Evolutionary conservation across 2,113 vertebrate genomes (phyloP).

Genomic region (Phoxinus phoxinus): DNA sequence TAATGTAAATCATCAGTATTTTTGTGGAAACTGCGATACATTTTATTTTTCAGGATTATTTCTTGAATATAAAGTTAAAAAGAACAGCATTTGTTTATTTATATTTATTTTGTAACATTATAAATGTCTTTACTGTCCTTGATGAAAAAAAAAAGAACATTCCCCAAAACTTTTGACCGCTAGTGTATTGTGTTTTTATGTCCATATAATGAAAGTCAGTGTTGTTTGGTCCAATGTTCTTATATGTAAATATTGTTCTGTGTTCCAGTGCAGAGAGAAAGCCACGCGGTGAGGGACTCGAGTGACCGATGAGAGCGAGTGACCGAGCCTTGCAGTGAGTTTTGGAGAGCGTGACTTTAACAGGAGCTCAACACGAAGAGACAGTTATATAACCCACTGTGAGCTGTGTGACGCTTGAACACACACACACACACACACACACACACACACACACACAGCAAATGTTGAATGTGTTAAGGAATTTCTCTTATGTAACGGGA

Average conservation of each 20-base stretch:
- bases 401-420: not conserved
- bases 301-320: too few relatives aligned
- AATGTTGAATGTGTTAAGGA: not conserved
- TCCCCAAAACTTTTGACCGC: too few relatives aligned
- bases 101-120: too few relatives aligned
- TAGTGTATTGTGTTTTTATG: not conserved
- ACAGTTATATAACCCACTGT: not conserved
- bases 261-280: not conserved
- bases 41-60: too few relatives aligned
- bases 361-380: not conserved
- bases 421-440: not conserved
- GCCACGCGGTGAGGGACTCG: too few relatives aligned
- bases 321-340: not conserved
- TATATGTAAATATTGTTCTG: not conserved
- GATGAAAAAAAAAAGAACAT: too few relatives aligned
- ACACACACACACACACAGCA: not conserved
- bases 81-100: too few relatives aligned
- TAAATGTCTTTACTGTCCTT: too few relatives aligned
- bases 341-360: not conserved
- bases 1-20: too few relatives aligned
- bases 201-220: not conserved
- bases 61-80: too few relatives aligned
- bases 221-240: not conserved
- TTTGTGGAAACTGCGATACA: too few relatives aligned
- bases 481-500: not conserved